Conservation (phyloP, 2,888 invertebrate species). For the Ophion obscuratus region DNA sequence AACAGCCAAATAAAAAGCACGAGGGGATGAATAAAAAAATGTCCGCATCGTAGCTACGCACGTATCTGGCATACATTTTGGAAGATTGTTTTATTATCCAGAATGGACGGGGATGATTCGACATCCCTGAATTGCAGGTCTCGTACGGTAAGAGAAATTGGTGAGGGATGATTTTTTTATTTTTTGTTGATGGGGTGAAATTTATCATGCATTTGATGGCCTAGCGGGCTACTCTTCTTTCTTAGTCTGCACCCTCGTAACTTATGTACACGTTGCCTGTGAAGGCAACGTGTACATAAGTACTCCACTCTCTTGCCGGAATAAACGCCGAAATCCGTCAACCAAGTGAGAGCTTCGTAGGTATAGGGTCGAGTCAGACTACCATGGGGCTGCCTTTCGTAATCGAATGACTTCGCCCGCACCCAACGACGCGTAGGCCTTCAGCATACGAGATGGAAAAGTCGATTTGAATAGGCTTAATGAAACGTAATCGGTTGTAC, state of each 20-base stretch:
- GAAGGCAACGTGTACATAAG: too few species aligned
- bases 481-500: constrained; percentile 65
- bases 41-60: constrained; percentile 15
- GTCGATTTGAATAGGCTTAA: constrained; percentile 68
- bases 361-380: not conserved
- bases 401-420: constrained; percentile 36
- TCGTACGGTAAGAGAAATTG: not conserved
- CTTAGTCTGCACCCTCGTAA: constrained; percentile 1
- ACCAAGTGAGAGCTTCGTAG: constrained; percentile 1
- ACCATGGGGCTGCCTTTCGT: constrained; percentile 12
- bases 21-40: constrained; percentile 7
- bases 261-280: constrained; percentile 17
- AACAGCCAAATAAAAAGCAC: constrained; percentile 9
- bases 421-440: constrained; percentile 30
- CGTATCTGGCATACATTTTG: not conserved
- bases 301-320: not conserved
- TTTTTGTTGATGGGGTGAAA: not conserved
- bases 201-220: not conserved
- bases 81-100: constrained; percentile 7
- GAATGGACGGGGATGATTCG: not conserved
- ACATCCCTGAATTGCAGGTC: not conserved
- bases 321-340: constrained; percentile 32
- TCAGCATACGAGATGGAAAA: constrained; percentile 58
- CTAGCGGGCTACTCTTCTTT: not conserved
- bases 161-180: not conserved